Percentiles rank a stretch among this genome's conserved stretches.
phyloP scores from a whole-genome alignment of 2,888 invertebrate species.

The Amblyteles armatorius region DNA sequence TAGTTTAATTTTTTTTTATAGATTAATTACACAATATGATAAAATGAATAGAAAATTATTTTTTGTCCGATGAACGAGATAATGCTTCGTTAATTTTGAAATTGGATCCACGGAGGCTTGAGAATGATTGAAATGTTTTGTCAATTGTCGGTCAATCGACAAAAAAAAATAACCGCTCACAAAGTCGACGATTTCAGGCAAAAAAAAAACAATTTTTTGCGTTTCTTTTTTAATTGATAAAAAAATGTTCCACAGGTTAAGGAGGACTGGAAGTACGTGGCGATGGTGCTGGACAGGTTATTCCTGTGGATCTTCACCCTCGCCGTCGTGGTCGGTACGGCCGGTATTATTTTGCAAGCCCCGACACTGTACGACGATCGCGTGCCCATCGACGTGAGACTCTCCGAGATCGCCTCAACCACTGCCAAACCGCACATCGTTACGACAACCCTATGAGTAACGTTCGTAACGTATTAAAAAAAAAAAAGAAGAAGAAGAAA shows the following conservation, averaged over 20 bases:
- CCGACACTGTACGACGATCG: conserved; percentile 97
- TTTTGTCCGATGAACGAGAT: no score
- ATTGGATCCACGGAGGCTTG: no score
- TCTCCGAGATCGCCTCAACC: conserved; percentile 95
- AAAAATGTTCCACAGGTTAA: conserved; percentile 88
- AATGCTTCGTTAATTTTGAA: no score
- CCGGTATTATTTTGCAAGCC: conserved; percentile 97
- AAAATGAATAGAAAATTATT: no score
- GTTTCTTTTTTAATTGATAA: no score
- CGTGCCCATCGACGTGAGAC: conserved; percentile 93
- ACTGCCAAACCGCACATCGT: conserved; percentile 93
- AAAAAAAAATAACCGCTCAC: no score
- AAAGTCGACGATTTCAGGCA: no score
- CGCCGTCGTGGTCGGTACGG: conserved; percentile 97
- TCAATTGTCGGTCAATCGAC: no score
- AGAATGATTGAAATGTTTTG: no score
- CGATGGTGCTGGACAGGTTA: conserved; percentile 98
- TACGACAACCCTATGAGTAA: conserved; percentile 82
- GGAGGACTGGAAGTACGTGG: conserved; percentile 99
- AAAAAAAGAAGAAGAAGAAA: not conserved
- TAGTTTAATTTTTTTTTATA: no score
- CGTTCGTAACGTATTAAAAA: conserved; percentile 61
- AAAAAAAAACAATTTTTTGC: no score
- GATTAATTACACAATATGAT: no score
- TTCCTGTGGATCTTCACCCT: conserved; percentile 99